Base-by-base conservation (phyloP, 1,140 invertebrate genomes). In the Drosophila sp. region DNA sequence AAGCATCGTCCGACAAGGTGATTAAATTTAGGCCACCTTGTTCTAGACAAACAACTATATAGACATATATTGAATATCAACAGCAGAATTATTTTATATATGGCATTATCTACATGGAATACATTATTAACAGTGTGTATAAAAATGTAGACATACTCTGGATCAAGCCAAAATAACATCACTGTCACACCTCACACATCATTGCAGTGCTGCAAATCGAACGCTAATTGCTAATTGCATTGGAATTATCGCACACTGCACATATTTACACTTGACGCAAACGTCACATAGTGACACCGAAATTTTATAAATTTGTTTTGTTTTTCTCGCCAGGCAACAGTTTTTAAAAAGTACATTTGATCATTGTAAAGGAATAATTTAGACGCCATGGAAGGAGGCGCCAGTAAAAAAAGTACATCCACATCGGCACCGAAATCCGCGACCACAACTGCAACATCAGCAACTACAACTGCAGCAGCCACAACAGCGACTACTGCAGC, bases 261-360 rank as follows among this genome's bases (percentile, higher is more conserved):
- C 10, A 44, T 58, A 77, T 38, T 41, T 47, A 77, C 65, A 73
- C 54, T 63, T 2, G 4, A 33, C 33, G 63, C 50, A 70, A 56
- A 69, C 70, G 70, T 70, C 72, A 76, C 66, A 64, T 41, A 60
- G 58, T 58, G 47, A 38, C 50, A 63, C 35, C 41, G n/a, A 60
- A 61, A 74, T 64, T 77, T 64, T 63, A 71, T 78, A 72, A 75
- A 82, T 76, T 86, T 82, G 80, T 87, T 86, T 86, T 87, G 79
- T 86, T 82, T 76, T 79, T 70, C 76, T 80, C 77, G 25, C 23
- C 25, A 27, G 10, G 10, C 58, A 41, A 80, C 54, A 60, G 57
- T 72, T 69, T 71, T 57, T 58, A 47, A 56, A 50, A 35, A 61
- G 63, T n/a, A 72, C 29, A 61, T 60, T 62, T 44, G 47, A 75